Percentiles rank a stretch among this genome's conserved stretches.
These are phyloP conservation scores for Pavo muticus DNA, from an alignment of 2,113 vertebrate genomes.

Conservation along the genomic window DNA sequence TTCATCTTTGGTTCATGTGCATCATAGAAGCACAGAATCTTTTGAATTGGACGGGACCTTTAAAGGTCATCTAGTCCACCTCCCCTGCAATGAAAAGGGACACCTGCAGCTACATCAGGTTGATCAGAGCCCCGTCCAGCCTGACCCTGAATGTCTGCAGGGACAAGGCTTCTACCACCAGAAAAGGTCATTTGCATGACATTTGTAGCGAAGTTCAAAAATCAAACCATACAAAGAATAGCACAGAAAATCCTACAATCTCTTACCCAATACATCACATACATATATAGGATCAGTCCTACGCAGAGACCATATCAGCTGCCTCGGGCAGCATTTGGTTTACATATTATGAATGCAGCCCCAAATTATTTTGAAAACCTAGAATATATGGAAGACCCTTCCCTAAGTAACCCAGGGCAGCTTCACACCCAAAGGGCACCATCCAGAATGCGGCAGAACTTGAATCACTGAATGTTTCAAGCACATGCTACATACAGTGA, in stretches of 20 bases:
- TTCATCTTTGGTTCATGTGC: neutral
- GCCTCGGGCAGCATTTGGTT: neutral
- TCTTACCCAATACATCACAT: neutral
- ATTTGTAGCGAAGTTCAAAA: neutral
- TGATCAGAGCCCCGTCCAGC: too few species aligned
- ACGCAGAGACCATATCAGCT: neutral
- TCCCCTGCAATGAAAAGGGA: too few species aligned
- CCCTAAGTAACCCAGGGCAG: neutral
- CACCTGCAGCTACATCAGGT: too few species aligned
- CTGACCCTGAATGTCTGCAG: too few species aligned
- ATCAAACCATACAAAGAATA: neutral
- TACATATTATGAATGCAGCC: neutral
- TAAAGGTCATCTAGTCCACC: too few species aligned
- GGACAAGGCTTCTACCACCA: too few species aligned
- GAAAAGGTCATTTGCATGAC: neutral
- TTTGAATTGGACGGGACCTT: too few species aligned
- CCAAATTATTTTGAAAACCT: neutral
- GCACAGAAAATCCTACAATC: neutral
- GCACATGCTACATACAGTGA: neutral
- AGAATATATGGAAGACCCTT: neutral
- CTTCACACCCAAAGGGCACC: neutral
- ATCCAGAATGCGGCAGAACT: neutral
- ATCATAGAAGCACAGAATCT: too few species aligned
- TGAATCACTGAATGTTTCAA: neutral
- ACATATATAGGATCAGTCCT: neutral